Evolutionary conservation across 2,888 invertebrate species (phyloP).

Genomic region (Chouioia cunea): DNA sequence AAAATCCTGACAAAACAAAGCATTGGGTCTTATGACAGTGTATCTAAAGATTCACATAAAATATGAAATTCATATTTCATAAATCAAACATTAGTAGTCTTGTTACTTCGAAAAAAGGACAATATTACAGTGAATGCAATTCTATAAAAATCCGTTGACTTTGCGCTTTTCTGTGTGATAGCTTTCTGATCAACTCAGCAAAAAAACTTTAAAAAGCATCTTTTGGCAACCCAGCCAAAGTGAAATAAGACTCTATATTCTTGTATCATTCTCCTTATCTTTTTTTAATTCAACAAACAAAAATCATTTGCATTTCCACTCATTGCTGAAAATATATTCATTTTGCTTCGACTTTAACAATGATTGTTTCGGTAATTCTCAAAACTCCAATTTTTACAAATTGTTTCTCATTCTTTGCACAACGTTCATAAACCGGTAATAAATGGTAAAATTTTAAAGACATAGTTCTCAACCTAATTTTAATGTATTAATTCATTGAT

Average conservation of each 20-base stretch:
- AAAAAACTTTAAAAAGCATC: slow-evolving; percentile 16
- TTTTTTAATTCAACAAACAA: neutral
- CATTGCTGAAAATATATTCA: neutral
- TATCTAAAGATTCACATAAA: slow-evolving; percentile 5
- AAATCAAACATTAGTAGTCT: slow-evolving; percentile 12
- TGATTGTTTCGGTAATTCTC: neutral
- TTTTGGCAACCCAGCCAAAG: slow-evolving; percentile 8
- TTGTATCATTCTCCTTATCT: neutral
- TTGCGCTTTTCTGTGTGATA: slow-evolving; percentile 18
- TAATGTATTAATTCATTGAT: too few species aligned
- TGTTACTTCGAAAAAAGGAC: slow-evolving; percentile 9
- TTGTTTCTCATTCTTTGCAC: neutral
- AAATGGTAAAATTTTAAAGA: too few species aligned
- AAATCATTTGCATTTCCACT: neutral
- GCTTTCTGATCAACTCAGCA: slow-evolving; percentile 13
- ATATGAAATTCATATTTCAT: slow-evolving; percentile 35
- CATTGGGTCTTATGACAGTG: slow-evolving; percentile 31
- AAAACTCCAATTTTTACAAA: slow-evolving; percentile 1
- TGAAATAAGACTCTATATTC: slow-evolving; percentile 16
- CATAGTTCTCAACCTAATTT: too few species aligned
- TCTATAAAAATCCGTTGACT: slow-evolving; percentile 26
- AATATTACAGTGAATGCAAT: slow-evolving; percentile 36
- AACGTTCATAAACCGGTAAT: too few species aligned
- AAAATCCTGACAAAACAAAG: slow-evolving; percentile 32
- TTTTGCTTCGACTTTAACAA: neutral